phyloP scores from a whole-genome alignment of 2,113 vertebrate species.

The Buteo buteo region DNA sequence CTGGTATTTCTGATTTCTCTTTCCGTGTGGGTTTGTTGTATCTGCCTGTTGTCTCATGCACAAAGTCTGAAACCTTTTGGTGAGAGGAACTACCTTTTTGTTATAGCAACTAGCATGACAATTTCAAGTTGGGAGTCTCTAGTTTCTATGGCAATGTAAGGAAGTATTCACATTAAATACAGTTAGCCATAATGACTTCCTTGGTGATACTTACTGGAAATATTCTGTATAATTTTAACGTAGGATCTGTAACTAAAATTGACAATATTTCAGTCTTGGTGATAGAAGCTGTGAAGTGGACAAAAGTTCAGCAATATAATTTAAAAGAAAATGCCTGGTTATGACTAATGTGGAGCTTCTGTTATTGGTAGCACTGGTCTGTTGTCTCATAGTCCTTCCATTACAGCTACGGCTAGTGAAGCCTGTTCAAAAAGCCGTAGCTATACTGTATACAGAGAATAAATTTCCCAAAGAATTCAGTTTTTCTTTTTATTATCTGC shows the following conservation, averaged over 20 bases:
- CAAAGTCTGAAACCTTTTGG: not conserved
- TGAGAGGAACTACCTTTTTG: not conserved
- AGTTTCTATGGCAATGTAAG: not conserved
- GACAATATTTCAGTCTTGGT: not conserved
- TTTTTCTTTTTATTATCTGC: constrained; percentile 17
- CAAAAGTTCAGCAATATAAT: not conserved
- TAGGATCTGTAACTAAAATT: not conserved
- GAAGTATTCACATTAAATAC: not conserved
- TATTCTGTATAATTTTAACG: not conserved
- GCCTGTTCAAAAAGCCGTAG: not conserved
- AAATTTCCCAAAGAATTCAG: not conserved
- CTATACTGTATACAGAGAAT: not conserved
- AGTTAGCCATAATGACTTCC: not conserved
- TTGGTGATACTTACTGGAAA: not conserved
- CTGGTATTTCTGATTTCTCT: not conserved
- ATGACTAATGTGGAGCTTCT: not conserved
- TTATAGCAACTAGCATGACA: not conserved
- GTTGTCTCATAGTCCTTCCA: not conserved
- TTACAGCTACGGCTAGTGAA: not conserved
- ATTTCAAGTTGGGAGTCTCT: not conserved
- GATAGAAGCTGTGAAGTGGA: not conserved
- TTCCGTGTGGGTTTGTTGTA: not conserved
- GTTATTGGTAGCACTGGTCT: not conserved
- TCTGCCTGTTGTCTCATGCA: not conserved
- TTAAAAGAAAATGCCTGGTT: not conserved